Conservation (phyloP, 2,113 vertebrate species). For the Austrofundulus limnaeus region DNA sequence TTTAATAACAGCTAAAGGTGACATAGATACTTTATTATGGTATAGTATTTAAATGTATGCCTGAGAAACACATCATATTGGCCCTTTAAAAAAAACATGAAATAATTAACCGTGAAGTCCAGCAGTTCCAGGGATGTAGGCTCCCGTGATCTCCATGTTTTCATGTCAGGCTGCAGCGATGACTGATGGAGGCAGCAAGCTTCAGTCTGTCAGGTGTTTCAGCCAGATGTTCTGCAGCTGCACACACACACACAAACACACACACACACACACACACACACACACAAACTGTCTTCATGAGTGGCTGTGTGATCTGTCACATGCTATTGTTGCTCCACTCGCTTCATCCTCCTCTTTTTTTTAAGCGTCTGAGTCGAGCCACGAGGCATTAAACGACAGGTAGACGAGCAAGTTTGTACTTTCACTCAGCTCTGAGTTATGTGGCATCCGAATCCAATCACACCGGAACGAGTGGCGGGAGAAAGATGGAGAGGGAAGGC, state of each 20-base stretch:
- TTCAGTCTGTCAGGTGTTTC: no score
- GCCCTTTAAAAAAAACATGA: no score
- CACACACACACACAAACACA: no score
- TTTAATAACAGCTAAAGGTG: no score
- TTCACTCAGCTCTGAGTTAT: slow-evolving; percentile 19
- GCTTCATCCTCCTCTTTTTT: slow-evolving; percentile 27
- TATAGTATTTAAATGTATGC: no score
- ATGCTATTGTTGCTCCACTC: slow-evolving; percentile 20
- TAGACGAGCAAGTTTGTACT: slow-evolving; percentile 19
- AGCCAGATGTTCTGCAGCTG: no score
- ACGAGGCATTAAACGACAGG: slow-evolving; percentile 37
- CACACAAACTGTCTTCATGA: slow-evolving; percentile 44
- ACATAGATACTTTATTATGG: no score
- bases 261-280: slow-evolving; percentile 5
- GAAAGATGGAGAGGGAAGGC: slow-evolving; percentile 26
- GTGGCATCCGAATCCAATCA: slow-evolving; percentile 21
- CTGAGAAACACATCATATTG: no score
- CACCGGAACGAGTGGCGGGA: slow-evolving; percentile 10
- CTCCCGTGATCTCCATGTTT: slow-evolving; percentile 2
- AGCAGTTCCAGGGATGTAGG: slow-evolving; percentile 4
- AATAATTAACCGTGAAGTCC: background rate
- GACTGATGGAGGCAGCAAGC: slow-evolving; percentile 31
- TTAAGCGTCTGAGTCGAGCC: slow-evolving; percentile 39
- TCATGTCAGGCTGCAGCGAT: no score
- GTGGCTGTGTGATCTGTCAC: slow-evolving; percentile 39